Evolutionary conservation across 2,113 vertebrate species (phyloP).

Genomic region (Taurulus bubalis): DNA sequence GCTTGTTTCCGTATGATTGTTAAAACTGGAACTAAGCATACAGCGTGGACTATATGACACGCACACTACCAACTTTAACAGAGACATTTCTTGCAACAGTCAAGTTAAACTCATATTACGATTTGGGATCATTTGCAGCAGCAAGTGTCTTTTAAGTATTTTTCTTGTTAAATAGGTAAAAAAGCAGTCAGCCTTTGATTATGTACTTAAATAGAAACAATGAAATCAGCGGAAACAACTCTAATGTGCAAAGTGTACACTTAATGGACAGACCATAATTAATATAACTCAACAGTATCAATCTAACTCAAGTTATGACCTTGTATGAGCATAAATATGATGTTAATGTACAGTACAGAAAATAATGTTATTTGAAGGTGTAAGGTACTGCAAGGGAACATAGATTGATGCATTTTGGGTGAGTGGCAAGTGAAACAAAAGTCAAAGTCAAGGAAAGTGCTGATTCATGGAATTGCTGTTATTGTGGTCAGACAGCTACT

Average conservation of each 20-base stretch:
- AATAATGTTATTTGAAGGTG: slow-evolving; percentile 11
- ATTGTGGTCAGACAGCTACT: background rate
- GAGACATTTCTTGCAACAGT: background rate
- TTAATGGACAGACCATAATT: background rate
- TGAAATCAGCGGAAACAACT: background rate
- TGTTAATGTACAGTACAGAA: background rate
- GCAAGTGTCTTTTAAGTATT: background rate
- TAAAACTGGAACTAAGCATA: background rate
- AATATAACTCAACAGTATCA: slow-evolving; percentile 4
- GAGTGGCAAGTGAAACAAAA: background rate
- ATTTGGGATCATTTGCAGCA: background rate
- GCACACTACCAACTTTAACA: background rate
- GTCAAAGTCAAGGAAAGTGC: background rate
- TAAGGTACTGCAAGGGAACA: background rate
- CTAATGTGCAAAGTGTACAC: background rate
- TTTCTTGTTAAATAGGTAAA: background rate
- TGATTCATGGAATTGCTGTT: background rate
- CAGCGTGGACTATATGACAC: background rate
- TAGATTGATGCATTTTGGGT: background rate
- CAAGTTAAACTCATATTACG: background rate
- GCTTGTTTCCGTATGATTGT: background rate
- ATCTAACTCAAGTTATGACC: background rate
- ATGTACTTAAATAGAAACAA: slow-evolving; percentile 8
- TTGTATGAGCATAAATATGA: background rate
- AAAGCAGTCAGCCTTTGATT: background rate